Conservation (phyloP, 2,888 invertebrate genomes). For the Ormyrus nitidulus region DNA sequence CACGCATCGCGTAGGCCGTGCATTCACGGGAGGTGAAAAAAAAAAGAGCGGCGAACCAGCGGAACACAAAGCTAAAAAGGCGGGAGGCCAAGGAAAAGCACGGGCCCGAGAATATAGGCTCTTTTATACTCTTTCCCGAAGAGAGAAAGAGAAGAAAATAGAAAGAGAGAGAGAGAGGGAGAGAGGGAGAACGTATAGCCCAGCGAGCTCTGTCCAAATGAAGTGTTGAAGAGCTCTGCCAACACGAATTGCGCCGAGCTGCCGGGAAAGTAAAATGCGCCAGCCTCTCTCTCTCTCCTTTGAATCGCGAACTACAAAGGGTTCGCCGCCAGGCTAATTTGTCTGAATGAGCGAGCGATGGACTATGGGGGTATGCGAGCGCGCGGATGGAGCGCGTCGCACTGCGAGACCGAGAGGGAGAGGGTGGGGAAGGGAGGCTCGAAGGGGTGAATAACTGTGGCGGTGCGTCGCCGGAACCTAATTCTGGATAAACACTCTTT, state of each 20-base stretch:
- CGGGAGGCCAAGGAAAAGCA: conserved; percentile 28
- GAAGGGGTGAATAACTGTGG: conserved; percentile 14
- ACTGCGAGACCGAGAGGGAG: conserved; percentile 51
- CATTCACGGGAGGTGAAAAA: conserved; percentile 4
- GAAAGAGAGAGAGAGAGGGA: conserved; percentile 49
- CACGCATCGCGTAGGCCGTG: no score
- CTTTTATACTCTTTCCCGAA: conserved; percentile 6
- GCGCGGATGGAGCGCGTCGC: conserved; percentile 60
- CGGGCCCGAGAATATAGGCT: conserved; percentile 12
- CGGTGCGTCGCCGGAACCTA: conserved; percentile 60
- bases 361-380: conserved; percentile 60
- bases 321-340: conserved; percentile 73
- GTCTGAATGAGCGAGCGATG: conserved; percentile 73
- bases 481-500: conserved; percentile 74
- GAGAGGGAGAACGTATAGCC: background rate
- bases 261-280: conserved; percentile 69
- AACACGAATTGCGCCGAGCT: conserved; percentile 68
- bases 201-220: conserved; percentile 68
- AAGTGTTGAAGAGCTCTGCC: conserved; percentile 74
- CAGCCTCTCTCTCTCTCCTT: conserved; percentile 60
- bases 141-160: conserved; percentile 27
- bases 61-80: conserved; percentile 32
- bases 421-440: conserved; percentile 7
- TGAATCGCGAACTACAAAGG: conserved; percentile 73
- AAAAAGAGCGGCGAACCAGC: conserved; percentile 14